Base-by-base conservation (phyloP, 1,140 invertebrate species). In the Caenorhabditis brenneri region DNA sequence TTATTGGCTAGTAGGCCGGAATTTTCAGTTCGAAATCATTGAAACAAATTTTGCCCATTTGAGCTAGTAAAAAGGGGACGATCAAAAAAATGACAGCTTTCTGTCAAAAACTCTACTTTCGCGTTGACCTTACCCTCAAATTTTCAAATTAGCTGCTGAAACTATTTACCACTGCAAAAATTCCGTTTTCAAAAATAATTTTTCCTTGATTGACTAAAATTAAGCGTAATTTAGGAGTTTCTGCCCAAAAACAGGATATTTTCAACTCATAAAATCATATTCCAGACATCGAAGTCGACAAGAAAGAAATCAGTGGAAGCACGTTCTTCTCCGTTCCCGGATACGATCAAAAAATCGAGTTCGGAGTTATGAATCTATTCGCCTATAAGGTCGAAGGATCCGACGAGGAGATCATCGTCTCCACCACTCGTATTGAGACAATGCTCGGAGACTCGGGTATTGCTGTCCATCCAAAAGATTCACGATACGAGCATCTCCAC, bases 361-460 rank as follows among this genome's bases (percentile, higher is more conserved):
- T 99, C 91, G 97, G 97, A 49, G 95, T 98, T 36, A 92, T 99
- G 9, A 94, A 97, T 4, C 94, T 94, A 19, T 99, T 99, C 92
- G 95, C 95, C 2, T 99, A 99, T 91, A 93, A 94, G 88, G 93
- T 97, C 3, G 92, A 92, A 83, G 93, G 94, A 90, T 83, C 80
- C 42, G 92, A 94, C 85, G 94, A 95, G 84, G 95, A 95, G 92
- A 93, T 99, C 69, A 92, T 96, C 81, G 96, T 99, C 29, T 96
- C 97, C 3, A 99, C 97, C 6, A 99, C 97, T 19, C 94, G 97
- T 91, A 94, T 98, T 33, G 97, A 99, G 93, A 99, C 97, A 0
- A 99, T 99, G 96, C 92, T 99, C 0, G 97, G 96, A 16, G 97
- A 99, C 92, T 95, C 96, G 0, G 98, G 96, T 15, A 94, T 99